A percentile compares a stretch with the other conserved stretches of the same genome.
These are phyloP conservation scores for Drosophila sucinea DNA, from an alignment of 1,140 invertebrate species.

Conservation along the genomic window DNA sequence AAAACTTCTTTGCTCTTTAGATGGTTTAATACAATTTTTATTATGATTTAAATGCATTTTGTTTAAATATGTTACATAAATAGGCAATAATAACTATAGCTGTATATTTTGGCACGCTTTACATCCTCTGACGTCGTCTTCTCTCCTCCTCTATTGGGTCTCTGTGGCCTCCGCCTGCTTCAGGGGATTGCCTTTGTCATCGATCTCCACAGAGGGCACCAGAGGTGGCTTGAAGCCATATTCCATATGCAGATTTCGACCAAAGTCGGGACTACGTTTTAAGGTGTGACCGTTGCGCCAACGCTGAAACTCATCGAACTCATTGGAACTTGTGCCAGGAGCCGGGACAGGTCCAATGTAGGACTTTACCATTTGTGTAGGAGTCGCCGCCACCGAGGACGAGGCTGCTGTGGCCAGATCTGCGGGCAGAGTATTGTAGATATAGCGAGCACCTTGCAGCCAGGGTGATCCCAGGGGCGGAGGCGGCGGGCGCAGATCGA, in stretches of 20 bases:
- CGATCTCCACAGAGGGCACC: constrained; percentile 91
- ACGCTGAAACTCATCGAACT: constrained; percentile 84
- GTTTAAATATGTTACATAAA: constrained; percentile 66
- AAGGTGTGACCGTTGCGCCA: constrained; percentile 73
- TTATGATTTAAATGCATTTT: constrained; percentile 56
- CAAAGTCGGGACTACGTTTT: constrained; percentile 84
- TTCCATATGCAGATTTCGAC: constrained; percentile 88
- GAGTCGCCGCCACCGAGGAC: constrained; percentile 28
- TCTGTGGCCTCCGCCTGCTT: constrained; percentile 61
- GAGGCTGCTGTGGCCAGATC: constrained; percentile 64
- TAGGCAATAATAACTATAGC: constrained; percentile 62
- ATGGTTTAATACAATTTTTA: constrained; percentile 32
- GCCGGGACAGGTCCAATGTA: constrained; percentile 62
- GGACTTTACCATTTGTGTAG: constrained; percentile 55
- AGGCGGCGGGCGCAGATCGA: constrained; percentile 71
- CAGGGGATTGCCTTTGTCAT: constrained; percentile 87
- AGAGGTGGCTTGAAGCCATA: constrained; percentile 92
- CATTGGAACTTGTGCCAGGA: constrained; percentile 65
- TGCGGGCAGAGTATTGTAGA: constrained; percentile 72
- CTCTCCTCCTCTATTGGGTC: not conserved
- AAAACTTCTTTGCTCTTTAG: not conserved
- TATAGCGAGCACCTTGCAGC: constrained; percentile 71
- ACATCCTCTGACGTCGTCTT: constrained; percentile 8
- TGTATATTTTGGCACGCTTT: constrained; percentile 77
- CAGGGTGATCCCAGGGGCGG: constrained; percentile 65